phyloP scores from a whole-genome alignment of 37 sponge, comb jelly and placozoan genomes.

The Trichoplax adhaerens region DNA sequence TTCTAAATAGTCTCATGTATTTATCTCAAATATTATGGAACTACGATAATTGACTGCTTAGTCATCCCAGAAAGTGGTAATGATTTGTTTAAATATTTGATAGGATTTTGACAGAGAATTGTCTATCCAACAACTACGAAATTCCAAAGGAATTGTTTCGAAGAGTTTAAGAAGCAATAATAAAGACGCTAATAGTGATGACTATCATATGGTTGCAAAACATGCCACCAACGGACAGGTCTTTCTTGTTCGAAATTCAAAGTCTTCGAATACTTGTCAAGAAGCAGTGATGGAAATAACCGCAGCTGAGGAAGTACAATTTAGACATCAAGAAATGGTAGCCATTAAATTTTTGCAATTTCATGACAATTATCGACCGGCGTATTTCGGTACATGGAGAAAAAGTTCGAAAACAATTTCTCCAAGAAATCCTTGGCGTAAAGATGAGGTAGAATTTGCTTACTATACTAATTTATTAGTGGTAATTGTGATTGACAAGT shows the following conservation, averaged over 20 bases:
- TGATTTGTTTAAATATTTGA: background rate
- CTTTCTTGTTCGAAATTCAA: no score
- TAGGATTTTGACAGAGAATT: background rate
- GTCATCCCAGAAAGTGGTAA: background rate
- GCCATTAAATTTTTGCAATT: slow-evolving; percentile 82
- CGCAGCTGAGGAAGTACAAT: background rate
- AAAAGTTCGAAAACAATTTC: slow-evolving; percentile 29
- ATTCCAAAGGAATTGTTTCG: background rate
- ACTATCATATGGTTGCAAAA: no score
- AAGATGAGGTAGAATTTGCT: slow-evolving; percentile 40
- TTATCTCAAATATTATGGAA: slow-evolving; percentile 4
- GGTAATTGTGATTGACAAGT: no score
- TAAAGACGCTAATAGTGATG: no score
- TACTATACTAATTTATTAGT: no score
- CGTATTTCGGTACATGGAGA: slow-evolving; percentile 83
- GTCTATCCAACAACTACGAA: background rate
- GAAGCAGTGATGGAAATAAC: background rate
- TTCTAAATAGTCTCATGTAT: background rate
- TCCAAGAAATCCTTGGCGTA: slow-evolving; percentile 60
- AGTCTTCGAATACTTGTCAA: background rate
- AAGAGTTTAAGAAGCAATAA: background rate
- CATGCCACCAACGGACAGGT: no score
- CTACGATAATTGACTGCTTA: slow-evolving; percentile 12
- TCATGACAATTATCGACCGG: slow-evolving; percentile 75
- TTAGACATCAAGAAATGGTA: background rate